phyloP scores from a whole-genome alignment of 2,797 vertebrate genomes.

The Fundulus diaphanus region DNA sequence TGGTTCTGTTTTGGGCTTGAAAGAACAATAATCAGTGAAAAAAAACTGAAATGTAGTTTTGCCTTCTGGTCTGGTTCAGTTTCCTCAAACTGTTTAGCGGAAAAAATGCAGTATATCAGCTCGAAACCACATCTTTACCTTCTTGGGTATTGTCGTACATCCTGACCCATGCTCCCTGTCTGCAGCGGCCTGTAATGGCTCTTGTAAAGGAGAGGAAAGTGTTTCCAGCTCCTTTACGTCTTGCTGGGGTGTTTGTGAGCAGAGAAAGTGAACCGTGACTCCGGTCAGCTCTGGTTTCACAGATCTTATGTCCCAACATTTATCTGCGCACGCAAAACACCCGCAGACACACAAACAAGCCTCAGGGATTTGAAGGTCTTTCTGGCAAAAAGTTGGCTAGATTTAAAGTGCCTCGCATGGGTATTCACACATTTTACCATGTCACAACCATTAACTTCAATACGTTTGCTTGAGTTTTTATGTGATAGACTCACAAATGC shows the following conservation, averaged over 20 bases:
- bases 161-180: neutral
- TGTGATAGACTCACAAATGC: neutral
- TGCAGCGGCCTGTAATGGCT: conserved; percentile 30
- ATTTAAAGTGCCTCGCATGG: neutral
- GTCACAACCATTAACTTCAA: no score
- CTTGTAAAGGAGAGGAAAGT: conserved; percentile 51
- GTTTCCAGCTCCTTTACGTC: conserved; percentile 42
- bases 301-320: conserved; percentile 58
- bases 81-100: neutral
- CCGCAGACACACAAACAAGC: neutral
- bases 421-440: neutral
- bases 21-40: neutral
- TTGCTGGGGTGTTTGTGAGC: conserved; percentile 42
- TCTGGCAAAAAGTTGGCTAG: neutral
- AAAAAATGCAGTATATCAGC: neutral
- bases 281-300: conserved; percentile 65
- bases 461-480: no score
- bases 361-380: neutral
- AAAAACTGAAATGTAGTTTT: neutral
- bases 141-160: neutral
- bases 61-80: conserved; percentile 1
- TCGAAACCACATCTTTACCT: conserved; percentile 1
- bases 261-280: conserved; percentile 70
- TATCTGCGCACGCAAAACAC: conserved; percentile 18
- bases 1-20: neutral